Evolutionary conservation across 2,797 vertebrate species (phyloP), one percentile per base, ranked within the genome.

Genomic region (Valencia hispanica): DNA sequence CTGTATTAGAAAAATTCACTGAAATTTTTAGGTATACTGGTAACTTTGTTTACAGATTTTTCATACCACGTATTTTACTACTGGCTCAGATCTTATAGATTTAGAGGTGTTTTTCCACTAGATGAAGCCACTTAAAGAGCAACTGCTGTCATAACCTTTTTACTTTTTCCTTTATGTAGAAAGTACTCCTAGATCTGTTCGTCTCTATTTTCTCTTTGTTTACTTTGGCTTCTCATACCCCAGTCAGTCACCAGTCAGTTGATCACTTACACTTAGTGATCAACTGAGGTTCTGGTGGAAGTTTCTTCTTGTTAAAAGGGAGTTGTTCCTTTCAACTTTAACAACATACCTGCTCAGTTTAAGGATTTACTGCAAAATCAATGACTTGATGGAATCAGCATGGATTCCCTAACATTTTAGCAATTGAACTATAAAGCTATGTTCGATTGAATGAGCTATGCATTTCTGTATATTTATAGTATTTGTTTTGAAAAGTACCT

Each of bases 41-140:
- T 7, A 51, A 43, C 36, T 51, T 1, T 17, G 14, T 68, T 4
- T 45, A 59, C 32, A 78, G 79, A 70, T 57, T 55, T 12, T 78
- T 68, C 73, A 79, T 66, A 73, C 68, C 2, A 39, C 68, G 17
- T 32, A 78, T 83, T 77, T 66, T 5, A 73, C 75, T 53, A 65
- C 18, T 65, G 3, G 18, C 20, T 63, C 18, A 63, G 8, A 36
- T 22, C 18, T 39, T 34, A 34, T 20, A 34, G 17, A 17, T 9
- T 43, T 4, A 10, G 32, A 7, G 34, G 17, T 1, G 17, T 32
- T 61, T 34, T 25, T 30, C 55, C 27, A 15, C 0, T 6, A 30
- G 5, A 45, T 45, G 43, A 45, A 45, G 43, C 10, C 41, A 43
- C 11, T 43, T 9, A 45, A 45, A 12, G 43, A 45, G 43, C 9